Conservation (phyloP, 1,140 invertebrate genomes). For the Oryctes rhinoceros region DNA sequence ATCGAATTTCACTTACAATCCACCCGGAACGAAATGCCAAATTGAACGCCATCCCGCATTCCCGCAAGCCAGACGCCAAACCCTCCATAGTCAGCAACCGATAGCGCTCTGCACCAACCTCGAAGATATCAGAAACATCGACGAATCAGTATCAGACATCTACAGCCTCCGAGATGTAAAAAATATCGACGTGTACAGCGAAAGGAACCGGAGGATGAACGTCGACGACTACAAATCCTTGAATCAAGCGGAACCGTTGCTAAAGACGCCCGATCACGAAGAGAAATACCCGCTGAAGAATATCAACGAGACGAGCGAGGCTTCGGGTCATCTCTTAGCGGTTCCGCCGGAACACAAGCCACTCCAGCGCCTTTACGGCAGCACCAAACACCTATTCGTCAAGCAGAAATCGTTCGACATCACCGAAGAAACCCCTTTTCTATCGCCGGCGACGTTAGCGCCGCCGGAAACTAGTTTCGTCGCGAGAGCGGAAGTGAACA, state of each 20-base stretch:
- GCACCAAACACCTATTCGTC: constrained; percentile 60
- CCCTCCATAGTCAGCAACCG: constrained; percentile 57
- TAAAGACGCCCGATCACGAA: constrained; percentile 47
- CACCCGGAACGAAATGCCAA: constrained; percentile 60
- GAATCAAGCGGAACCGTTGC: constrained; percentile 37
- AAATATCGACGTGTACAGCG: constrained; percentile 21
- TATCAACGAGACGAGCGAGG: constrained; percentile 49
- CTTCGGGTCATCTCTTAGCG: constrained; percentile 47
- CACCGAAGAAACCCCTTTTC: constrained; percentile 56
- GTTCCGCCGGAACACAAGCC: constrained; percentile 55
- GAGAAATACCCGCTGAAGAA: constrained; percentile 46
- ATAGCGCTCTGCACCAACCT: constrained; percentile 51
- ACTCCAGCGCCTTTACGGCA: constrained; percentile 59
- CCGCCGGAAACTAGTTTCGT: constrained; percentile 42
- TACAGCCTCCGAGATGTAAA: constrained; percentile 55
- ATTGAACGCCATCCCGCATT: constrained; percentile 49
- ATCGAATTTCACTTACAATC: constrained; percentile 75
- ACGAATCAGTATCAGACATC: constrained; percentile 59
- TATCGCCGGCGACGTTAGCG: constrained; percentile 44
- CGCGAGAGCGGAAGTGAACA: constrained; percentile 43
- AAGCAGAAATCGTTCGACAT: constrained; percentile 57
- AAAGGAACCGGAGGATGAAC: constrained; percentile 46
- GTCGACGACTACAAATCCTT: constrained; percentile 51
- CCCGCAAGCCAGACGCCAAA: constrained; percentile 51
- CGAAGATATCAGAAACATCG: constrained; percentile 58